Evolutionary conservation across 2,113 vertebrate genomes (phyloP).

Genomic region (Lipophrys pholis): DNA sequence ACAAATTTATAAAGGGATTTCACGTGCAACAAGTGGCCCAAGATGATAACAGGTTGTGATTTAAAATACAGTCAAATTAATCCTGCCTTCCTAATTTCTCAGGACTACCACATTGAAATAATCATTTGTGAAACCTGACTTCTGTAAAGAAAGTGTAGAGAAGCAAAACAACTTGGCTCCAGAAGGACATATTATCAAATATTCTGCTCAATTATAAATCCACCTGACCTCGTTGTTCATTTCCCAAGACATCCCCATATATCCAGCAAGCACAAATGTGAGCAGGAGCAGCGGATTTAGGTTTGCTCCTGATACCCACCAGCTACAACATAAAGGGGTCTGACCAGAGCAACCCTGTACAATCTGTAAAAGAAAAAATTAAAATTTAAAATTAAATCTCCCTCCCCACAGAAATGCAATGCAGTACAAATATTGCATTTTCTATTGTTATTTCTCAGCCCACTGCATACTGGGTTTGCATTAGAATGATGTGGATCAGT

Average conservation of each 20-base stretch:
- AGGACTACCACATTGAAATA: background rate
- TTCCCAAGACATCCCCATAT: background rate
- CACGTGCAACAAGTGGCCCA: background rate
- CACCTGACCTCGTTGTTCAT: background rate
- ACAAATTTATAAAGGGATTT: background rate
- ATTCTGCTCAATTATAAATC: background rate
- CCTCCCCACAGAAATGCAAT: background rate
- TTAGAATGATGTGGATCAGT: conserved; percentile 5
- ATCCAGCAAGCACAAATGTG: background rate
- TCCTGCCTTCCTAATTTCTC: background rate
- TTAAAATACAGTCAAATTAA: background rate
- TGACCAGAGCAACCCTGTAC: background rate
- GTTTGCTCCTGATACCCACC: background rate
- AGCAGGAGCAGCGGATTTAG: background rate
- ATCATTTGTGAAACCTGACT: background rate
- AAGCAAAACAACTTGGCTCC: background rate
- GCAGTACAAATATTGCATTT: background rate
- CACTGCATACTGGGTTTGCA: background rate
- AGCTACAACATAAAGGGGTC: background rate
- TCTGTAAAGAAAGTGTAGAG: background rate
- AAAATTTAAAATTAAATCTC: background rate
- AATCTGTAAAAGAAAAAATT: background rate
- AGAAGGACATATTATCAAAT: background rate
- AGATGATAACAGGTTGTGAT: background rate
- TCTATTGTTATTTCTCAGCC: background rate